Base-by-base conservation (phyloP, 1,140 invertebrate species). In the Hyles euphorbiae region DNA sequence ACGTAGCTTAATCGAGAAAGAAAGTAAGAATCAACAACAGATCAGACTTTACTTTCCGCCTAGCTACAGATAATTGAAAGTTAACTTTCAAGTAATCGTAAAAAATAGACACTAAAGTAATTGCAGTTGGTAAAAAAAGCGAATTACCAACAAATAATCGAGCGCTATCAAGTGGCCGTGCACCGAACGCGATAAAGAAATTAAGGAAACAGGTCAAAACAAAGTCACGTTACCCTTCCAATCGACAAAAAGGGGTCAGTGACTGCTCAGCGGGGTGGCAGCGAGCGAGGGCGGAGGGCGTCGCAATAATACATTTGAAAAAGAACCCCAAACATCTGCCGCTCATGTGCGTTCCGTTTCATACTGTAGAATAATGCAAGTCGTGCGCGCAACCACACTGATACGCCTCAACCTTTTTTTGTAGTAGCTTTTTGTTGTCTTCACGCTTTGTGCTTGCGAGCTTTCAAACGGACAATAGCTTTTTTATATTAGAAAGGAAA, bases 291-390 rank as follows among this genome's bases (percentile, higher is more conserved):
- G 74, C 63, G 74, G 69, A 68, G 72, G 74, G 67, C 73, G 10
- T 58, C 63, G 66, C 70, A 86, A 82, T 85, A 86, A 83, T 74
- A 85, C 76, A 81, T 82, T 80, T 75, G 72, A 77, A 84, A 86
- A 85, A 75, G 68, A 79, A 74, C 79, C 84, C 82, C 71, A 68
- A 83, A 83, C 85, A 88, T 88, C 85, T 88, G 83, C 81, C 72
- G 68, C 76, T 77, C 85, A 88, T 85, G 77, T 88, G 85, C 78
- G 72, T 73, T 76, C 57, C 72, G 72, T 75, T 81, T 73, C 72
- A 77, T 76, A 76, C 69, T 65, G 60, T 69, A 67, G 67, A 79
- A 87, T 83, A 87, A 88, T 86, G 81, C 83, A 81, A 80, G 78
- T 78, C 66, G 77, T 74, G 72, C 77, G 62, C 68, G 71, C 68